Conservation (phyloP, 2,797 vertebrate genomes). For the Cryptoprocta ferox region DNA sequence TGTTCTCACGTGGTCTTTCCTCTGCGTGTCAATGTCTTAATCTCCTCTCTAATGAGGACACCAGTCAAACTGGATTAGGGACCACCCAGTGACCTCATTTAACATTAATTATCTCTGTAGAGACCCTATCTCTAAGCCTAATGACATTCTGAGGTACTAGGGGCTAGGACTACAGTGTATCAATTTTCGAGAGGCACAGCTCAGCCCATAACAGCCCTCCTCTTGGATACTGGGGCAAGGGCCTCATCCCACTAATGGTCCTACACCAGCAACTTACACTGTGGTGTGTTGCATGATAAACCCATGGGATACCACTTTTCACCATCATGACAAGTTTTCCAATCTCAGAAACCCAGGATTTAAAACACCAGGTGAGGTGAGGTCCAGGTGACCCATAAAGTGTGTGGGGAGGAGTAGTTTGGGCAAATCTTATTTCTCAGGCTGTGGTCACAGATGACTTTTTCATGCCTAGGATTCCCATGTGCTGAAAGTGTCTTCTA, state of each 20-base stretch:
- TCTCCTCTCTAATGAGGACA: neutral
- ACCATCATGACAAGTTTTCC: neutral
- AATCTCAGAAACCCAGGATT: neutral
- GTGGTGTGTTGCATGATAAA: neutral
- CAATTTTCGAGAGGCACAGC: neutral
- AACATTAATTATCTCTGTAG: neutral
- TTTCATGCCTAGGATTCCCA: neutral
- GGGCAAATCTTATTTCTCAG: neutral
- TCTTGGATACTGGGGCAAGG: neutral
- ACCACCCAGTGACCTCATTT: neutral
- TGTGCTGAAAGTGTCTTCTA: neutral
- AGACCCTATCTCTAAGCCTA: neutral
- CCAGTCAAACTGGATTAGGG: neutral
- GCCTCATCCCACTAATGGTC: neutral
- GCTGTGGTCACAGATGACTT: neutral
- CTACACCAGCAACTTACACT: neutral
- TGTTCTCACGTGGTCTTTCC: rapidly evolving
- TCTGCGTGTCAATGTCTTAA: neutral
- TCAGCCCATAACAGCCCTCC: too few relatives aligned
- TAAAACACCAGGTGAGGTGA: neutral
- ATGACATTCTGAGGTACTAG: neutral
- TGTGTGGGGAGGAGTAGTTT: neutral
- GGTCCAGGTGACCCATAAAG: neutral
- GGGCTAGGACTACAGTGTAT: neutral
- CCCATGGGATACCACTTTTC: neutral